Percentiles rank a stretch among this genome's conserved stretches.
phyloP scores from a whole-genome alignment of 2,797 vertebrate genomes.

The Phaenicophaeus curvirostris region DNA sequence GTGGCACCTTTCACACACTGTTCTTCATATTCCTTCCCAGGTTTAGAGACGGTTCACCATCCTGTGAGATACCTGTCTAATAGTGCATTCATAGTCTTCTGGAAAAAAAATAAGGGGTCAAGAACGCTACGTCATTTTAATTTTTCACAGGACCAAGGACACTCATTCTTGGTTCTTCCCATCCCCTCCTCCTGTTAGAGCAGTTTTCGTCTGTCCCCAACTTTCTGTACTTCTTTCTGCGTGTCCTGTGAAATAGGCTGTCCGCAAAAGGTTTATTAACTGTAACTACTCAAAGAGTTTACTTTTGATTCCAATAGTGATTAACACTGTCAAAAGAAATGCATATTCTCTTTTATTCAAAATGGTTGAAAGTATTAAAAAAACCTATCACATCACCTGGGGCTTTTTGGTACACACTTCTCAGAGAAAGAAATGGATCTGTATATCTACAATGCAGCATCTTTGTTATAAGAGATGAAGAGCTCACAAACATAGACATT shows the following conservation, averaged over 20 bases:
- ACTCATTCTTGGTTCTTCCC: too few species aligned
- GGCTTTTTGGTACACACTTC: neutral
- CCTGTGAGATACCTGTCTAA: neutral
- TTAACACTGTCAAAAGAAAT: neutral
- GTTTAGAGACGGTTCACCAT: too few species aligned
- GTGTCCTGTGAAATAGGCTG: neutral
- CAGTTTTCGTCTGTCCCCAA: too few species aligned
- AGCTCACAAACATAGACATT: neutral
- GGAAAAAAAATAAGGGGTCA: fast-evolving
- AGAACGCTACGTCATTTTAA: neutral
- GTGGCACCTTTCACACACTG: neutral
- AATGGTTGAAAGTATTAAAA: neutral
- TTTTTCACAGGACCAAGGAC: neutral
- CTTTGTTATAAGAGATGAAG: neutral
- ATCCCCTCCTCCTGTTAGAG: too few species aligned
- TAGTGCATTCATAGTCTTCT: too few species aligned
- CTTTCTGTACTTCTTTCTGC: too few species aligned
- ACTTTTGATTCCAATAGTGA: neutral
- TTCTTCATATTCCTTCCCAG: too few species aligned
- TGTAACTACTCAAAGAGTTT: neutral
- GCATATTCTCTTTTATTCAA: neutral
- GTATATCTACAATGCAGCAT: neutral
- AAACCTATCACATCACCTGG: neutral
- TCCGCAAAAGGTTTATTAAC: neutral
- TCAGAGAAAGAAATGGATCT: neutral